These are phyloP conservation scores for Smithornis capensis DNA, from an alignment of 2,113 vertebrate species.

Conservation along the genomic window DNA sequence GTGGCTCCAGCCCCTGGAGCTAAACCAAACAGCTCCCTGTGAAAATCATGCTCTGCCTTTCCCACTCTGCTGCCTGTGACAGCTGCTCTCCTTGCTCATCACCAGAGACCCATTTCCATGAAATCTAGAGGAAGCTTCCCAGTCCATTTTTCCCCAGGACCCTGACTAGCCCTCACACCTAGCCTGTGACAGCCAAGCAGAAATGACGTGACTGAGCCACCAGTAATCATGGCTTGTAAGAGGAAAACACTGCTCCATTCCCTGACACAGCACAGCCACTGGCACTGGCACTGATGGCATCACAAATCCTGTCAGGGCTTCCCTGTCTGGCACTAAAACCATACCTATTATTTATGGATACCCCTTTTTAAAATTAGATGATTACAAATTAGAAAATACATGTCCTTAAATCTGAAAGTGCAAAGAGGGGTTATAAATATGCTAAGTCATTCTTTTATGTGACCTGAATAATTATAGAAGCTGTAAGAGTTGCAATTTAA, in stretches of 20 bases:
- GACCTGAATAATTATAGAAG: constrained; percentile 60
- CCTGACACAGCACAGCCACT: not conserved
- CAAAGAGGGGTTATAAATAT: constrained; percentile 58
- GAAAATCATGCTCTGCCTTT: not conserved
- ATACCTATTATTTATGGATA: constrained; percentile 46
- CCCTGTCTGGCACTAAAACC: constrained; percentile 7
- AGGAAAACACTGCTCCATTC: not conserved
- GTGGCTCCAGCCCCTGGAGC: not conserved
- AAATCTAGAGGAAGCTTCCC: not conserved
- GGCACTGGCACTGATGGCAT: not conserved
- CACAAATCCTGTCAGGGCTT: not conserved
- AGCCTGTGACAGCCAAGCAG: too few species aligned
- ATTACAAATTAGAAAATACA: constrained; percentile 52
- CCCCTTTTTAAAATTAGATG: constrained; percentile 39
- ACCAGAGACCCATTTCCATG: not conserved
- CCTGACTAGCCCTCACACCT: not conserved
- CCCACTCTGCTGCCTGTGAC: rapidly evolving
- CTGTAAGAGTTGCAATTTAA: constrained; percentile 18
- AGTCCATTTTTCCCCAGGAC: not conserved
- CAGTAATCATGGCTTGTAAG: rapidly evolving
- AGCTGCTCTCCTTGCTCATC: not conserved
- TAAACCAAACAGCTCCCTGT: rapidly evolving
- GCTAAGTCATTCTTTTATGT: constrained; percentile 63
- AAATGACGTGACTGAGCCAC: not conserved
- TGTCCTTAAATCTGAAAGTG: constrained; percentile 38